Conservation (phyloP, 2,113 vertebrate genomes). For the Peromyscus polionotus region DNA sequence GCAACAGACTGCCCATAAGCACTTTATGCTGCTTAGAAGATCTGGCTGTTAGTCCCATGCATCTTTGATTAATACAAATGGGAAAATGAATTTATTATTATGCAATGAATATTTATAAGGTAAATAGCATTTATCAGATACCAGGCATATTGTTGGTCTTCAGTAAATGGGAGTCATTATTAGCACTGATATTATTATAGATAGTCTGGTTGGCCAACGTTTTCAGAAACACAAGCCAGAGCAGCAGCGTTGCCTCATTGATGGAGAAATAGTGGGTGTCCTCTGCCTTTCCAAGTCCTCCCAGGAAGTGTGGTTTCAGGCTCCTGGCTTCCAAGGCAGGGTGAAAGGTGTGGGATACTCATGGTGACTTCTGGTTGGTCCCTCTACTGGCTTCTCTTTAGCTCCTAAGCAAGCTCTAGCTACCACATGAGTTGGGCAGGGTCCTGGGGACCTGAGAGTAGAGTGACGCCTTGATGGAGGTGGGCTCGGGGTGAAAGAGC, state of each 20-base stretch:
- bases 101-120: slow-evolving; percentile 59
- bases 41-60: not conserved
- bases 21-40: not conserved
- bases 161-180: slow-evolving; percentile 46
- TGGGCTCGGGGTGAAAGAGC: not conserved
- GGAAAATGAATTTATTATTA: slow-evolving; percentile 51
- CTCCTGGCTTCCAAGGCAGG: not conserved
- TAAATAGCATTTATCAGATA: slow-evolving; percentile 23
- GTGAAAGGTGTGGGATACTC: not conserved
- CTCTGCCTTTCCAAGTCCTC: not conserved
- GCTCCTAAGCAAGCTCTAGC: not conserved
- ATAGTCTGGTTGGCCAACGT: not conserved
- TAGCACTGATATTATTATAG: slow-evolving; percentile 12
- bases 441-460: no score
- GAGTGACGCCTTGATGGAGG: not conserved
- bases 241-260: not conserved
- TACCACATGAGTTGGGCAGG: not conserved
- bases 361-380: not conserved
- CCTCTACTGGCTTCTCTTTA: not conserved
- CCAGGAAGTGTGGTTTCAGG: not conserved
- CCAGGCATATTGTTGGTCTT: not conserved
- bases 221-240: not conserved
- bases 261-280: not conserved
- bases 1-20: not conserved
- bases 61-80: slow-evolving; percentile 43